A percentile compares a stretch with the other conserved stretches of the same genome.
phyloP scores from a whole-genome alignment of 2,888 invertebrate genomes.

The Spodoptera picta region DNA sequence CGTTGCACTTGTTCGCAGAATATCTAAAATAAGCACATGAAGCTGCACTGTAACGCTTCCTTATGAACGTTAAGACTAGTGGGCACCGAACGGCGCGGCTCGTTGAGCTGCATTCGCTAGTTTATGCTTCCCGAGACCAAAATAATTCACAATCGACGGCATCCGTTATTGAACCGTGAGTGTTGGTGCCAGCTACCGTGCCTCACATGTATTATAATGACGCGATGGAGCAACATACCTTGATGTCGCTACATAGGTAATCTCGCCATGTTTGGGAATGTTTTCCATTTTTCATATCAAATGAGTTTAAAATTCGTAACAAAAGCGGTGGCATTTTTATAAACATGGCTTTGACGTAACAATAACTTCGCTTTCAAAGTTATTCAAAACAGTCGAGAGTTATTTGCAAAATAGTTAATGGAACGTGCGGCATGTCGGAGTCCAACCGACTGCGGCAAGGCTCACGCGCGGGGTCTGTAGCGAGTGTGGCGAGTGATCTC shows the following conservation, averaged over 20 bases:
- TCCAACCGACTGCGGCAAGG: slow-evolving; percentile 33
- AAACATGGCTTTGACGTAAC: slow-evolving; percentile 47
- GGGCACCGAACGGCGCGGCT: slow-evolving; percentile 61
- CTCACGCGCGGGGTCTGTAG: slow-evolving; percentile 46
- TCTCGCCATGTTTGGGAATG: slow-evolving; percentile 51
- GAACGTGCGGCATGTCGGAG: slow-evolving; percentile 52
- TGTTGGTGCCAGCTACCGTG: slow-evolving; percentile 59
- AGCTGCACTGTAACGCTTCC: slow-evolving; percentile 71
- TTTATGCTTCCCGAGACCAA: slow-evolving; percentile 84
- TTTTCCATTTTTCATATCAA: slow-evolving; percentile 44
- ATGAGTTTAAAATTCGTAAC: slow-evolving; percentile 49
- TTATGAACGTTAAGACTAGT: slow-evolving; percentile 69
- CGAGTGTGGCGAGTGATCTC: slow-evolving; percentile 52
- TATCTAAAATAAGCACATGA: slow-evolving; percentile 58
- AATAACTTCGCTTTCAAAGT: slow-evolving; percentile 43
- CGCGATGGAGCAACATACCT: slow-evolving; percentile 43
- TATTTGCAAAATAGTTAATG: slow-evolving; percentile 53
- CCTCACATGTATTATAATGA: slow-evolving; percentile 55
- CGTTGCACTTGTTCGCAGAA: slow-evolving; percentile 63
- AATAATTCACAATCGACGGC: slow-evolving; percentile 84
- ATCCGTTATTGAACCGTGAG: slow-evolving; percentile 76
- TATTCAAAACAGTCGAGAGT: slow-evolving; percentile 45
- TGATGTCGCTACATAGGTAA: slow-evolving; percentile 54
- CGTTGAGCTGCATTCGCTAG: slow-evolving; percentile 64
- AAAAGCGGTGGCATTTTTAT: slow-evolving; percentile 43